Percentiles rank a stretch among this genome's conserved stretches.
phyloP scores from a whole-genome alignment of 2,888 invertebrate species.

The Drosophila borealis region DNA sequence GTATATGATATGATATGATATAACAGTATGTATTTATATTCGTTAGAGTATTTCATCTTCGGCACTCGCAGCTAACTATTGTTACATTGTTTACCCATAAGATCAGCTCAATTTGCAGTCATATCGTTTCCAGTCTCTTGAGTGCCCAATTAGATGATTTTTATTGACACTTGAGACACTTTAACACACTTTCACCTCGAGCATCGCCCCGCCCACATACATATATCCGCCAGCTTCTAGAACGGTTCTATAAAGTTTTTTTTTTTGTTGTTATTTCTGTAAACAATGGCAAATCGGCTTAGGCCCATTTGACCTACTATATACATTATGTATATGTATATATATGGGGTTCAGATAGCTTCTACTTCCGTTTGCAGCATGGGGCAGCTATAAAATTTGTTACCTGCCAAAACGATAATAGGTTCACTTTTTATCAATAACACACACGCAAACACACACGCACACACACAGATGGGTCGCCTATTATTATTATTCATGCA shows the following conservation, averaged over 20 bases:
- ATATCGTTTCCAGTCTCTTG: conserved; percentile 13
- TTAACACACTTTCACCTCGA: conserved; percentile 45
- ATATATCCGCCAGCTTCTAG: neutral
- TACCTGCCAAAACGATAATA: conserved; percentile 38
- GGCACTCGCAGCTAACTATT: too few species aligned
- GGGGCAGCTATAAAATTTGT: conserved; percentile 28
- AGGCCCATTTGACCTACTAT: conserved; percentile 18
- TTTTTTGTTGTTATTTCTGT: neutral
- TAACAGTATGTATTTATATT: too few species aligned
- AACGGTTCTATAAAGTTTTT: conserved; percentile 21
- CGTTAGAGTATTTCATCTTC: neutral
- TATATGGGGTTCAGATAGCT: conserved; percentile 7
- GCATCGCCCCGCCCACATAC: conserved; percentile 5
- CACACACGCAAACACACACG: conserved; percentile 13
- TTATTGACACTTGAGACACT: conserved; percentile 52
- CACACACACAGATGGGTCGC: conserved; percentile 13
- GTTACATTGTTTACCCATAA: neutral
- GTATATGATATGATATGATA: too few species aligned
- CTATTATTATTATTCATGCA: conserved; percentile 50
- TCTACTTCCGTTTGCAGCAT: conserved; percentile 26
- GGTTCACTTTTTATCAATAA: conserved; percentile 54
- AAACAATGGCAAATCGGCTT: conserved; percentile 35
- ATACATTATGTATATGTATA: neutral
- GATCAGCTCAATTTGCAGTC: neutral
- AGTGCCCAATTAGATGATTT: conserved; percentile 32